Percentiles rank a stretch among this genome's conserved stretches.
Conservation (phyloP, 2,113 vertebrate genomes). For the Leucopternis melanops region DNA sequence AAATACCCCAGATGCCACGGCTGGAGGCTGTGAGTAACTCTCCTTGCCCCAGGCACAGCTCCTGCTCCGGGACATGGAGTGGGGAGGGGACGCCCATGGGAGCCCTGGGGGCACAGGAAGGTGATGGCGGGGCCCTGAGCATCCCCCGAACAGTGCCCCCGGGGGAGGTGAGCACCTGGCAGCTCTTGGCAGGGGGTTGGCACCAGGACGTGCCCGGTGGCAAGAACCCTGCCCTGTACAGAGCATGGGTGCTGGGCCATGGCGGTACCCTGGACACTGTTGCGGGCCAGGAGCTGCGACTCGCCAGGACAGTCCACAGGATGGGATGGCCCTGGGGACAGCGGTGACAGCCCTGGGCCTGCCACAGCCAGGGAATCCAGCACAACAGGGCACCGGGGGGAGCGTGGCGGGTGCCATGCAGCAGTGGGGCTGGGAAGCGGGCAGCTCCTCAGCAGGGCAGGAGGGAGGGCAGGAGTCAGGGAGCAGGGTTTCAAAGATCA, state of each 20-base stretch:
- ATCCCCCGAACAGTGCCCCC: too few relatives aligned
- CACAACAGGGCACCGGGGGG: too few relatives aligned
- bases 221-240: not conserved
- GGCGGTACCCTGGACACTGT: accelerated
- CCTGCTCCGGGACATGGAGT: not conserved
- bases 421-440: not conserved
- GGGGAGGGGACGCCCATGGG: not conserved
- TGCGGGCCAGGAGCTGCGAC: not conserved
- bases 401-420: accelerated
- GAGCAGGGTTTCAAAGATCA: conserved; percentile 50
- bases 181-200: not conserved
- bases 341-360: not conserved
- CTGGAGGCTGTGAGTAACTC: not conserved
- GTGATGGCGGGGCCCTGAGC: not conserved
- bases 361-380: not conserved
- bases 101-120: not conserved
- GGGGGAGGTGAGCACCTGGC: not conserved
- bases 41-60: not conserved
- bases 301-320: not conserved
- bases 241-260: not conserved
- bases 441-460: not conserved
- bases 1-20: not conserved
- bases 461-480: not conserved
- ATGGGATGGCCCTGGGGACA: not conserved
- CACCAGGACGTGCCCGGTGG: not conserved